These are phyloP conservation scores for Falco biarmicus DNA, from an alignment of 2,797 vertebrate species.

Conservation along the genomic window DNA sequence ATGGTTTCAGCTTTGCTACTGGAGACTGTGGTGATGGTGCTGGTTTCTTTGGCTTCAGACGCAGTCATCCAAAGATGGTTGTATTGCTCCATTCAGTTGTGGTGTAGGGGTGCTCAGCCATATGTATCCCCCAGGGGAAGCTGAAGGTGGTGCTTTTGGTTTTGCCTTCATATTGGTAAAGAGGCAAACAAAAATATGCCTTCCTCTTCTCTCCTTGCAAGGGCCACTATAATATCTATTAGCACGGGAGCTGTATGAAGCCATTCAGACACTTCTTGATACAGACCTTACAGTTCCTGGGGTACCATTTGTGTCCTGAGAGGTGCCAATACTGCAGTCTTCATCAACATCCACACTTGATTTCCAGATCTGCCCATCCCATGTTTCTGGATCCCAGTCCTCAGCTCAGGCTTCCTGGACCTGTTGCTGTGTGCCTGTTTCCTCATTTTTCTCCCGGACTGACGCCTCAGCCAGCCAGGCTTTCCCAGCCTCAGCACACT, in stretches of 20 bases:
- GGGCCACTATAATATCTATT: not conserved
- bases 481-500: not conserved
- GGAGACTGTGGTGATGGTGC: not conserved
- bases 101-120: not conserved
- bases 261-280: not conserved
- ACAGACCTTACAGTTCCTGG: not conserved
- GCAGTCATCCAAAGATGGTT: not conserved
- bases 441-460: not conserved
- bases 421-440: rapidly evolving
- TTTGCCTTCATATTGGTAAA: not conserved
- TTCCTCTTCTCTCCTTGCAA: not conserved
- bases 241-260: not conserved
- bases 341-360: not conserved
- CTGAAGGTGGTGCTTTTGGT: not conserved
- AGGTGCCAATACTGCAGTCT: not conserved
- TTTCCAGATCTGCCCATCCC: not conserved
- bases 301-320: not conserved
- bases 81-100: not conserved
- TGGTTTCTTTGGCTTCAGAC: not conserved
- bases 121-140: not conserved
- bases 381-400: not conserved
- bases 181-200: not conserved
- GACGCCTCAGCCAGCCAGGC: not conserved
- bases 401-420: not conserved
- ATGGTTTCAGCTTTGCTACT: not conserved